A percentile compares a stretch with the other conserved stretches of the same genome.
phyloP scores from a whole-genome alignment of 2,888 invertebrate genomes.

The Drosophila fungiperda region DNA sequence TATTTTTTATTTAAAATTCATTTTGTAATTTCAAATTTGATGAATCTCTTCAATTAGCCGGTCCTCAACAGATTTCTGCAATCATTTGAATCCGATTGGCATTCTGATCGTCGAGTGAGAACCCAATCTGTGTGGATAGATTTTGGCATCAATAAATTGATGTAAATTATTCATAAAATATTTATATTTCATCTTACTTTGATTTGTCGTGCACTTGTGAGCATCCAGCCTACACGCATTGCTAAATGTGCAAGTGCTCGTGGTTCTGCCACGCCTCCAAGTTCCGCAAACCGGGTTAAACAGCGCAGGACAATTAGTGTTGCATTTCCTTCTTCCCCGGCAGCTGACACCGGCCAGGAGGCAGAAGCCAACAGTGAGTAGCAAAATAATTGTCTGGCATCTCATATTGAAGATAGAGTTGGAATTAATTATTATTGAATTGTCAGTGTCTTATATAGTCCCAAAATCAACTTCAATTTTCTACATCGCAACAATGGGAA shows the following conservation, averaged over 20 bases:
- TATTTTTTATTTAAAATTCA: background rate
- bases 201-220: background rate
- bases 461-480: background rate
- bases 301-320: background rate
- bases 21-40: background rate
- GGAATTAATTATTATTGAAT: background rate
- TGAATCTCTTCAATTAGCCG: background rate
- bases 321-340: background rate
- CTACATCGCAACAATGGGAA: background rate
- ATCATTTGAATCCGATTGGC: background rate
- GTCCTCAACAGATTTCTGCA: background rate
- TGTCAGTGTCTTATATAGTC: background rate
- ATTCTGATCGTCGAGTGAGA: background rate
- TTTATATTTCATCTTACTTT: background rate
- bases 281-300: background rate
- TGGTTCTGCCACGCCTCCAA: background rate
- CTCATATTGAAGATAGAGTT: background rate
- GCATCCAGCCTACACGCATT: accelerated
- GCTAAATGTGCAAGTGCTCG: background rate
- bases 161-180: background rate
- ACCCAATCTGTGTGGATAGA: background rate
- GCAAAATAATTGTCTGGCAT: background rate
- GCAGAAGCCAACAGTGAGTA: background rate
- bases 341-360: background rate
- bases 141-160: background rate